A percentile compares a stretch with the other conserved stretches of the same genome.
Evolutionary conservation across 2,797 vertebrate species (phyloP).

Genomic region (Darevskia nairensis): DNA sequence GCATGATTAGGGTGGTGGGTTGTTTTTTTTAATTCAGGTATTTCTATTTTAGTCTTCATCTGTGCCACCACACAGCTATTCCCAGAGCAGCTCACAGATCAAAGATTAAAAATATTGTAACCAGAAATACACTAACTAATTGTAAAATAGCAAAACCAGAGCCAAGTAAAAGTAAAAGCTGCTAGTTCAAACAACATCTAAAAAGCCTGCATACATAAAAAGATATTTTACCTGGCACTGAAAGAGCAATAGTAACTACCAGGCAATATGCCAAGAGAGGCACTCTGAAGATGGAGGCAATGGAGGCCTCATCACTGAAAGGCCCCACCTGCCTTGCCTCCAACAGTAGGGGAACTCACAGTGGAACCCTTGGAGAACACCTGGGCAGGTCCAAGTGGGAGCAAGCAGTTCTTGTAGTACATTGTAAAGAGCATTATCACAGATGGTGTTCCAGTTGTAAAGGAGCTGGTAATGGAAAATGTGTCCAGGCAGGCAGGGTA

Average conservation of each 20-base stretch:
- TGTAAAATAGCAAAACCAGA: neutral
- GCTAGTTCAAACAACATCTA: neutral
- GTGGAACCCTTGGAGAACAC: neutral
- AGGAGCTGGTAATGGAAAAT: neutral
- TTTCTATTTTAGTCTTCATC: neutral
- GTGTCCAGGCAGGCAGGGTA: neutral
- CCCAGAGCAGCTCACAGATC: no score
- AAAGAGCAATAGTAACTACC: neutral
- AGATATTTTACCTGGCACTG: neutral
- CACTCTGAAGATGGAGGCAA: neutral
- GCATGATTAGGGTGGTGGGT: neutral
- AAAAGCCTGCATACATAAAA: neutral
- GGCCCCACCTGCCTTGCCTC: neutral
- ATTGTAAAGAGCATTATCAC: neutral
- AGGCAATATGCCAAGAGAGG: neutral
- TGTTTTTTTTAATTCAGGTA: neutral
- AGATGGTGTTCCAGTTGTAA: neutral
- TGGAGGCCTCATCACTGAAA: neutral
- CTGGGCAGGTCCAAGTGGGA: no score
- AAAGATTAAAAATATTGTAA: neutral
- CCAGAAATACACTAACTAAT: neutral
- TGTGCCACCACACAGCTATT: neutral
- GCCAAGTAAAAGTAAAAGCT: neutral
- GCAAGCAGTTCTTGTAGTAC: neutral
- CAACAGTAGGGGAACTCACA: neutral